Evolutionary conservation across 92 coral and sea anemone genomes (phyloP).

Genomic region (Parazoanthus atlanticus): DNA sequence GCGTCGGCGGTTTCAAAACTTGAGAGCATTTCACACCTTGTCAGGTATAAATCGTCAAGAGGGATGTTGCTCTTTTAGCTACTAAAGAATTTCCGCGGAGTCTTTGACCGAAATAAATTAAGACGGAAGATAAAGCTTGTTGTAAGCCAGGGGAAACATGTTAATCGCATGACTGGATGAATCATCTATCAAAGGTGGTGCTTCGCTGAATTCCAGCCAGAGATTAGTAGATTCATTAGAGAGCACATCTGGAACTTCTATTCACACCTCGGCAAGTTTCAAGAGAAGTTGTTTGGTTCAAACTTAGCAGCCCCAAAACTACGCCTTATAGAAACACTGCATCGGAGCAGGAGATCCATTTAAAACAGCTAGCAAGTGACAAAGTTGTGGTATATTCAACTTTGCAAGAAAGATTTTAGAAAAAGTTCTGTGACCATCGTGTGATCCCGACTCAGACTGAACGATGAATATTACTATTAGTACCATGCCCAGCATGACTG

Average conservation of each 20-base stretch:
- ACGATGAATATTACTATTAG: background rate
- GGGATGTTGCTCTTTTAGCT: background rate
- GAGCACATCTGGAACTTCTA: conserved; percentile 29
- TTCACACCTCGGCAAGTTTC: background rate
- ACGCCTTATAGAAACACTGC: background rate
- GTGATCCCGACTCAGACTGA: background rate
- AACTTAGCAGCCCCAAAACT: background rate
- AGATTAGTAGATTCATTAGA: conserved; percentile 1
- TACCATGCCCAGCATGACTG: background rate
- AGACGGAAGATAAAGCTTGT: conserved; percentile 13
- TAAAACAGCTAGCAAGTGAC: background rate
- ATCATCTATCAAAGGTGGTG: conserved; percentile 1
- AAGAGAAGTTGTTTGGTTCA: background rate
- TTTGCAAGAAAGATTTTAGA: no score
- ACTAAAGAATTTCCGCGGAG: conserved; percentile 45
- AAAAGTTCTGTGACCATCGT: background rate
- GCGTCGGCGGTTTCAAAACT: conserved; percentile 10
- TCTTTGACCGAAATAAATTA: background rate
- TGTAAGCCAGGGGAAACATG: conserved; percentile 10
- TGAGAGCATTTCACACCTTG: conserved; percentile 38
- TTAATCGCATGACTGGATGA: conserved; percentile 5
- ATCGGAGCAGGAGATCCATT: no score
- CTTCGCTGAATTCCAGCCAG: conserved; percentile 31
- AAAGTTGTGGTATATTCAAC: background rate
- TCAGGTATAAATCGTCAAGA: conserved; percentile 4